A percentile compares a stretch with the other conserved stretches of the same genome.
Conservation (phyloP, 1,140 invertebrate species). For the Formica selysi region DNA sequence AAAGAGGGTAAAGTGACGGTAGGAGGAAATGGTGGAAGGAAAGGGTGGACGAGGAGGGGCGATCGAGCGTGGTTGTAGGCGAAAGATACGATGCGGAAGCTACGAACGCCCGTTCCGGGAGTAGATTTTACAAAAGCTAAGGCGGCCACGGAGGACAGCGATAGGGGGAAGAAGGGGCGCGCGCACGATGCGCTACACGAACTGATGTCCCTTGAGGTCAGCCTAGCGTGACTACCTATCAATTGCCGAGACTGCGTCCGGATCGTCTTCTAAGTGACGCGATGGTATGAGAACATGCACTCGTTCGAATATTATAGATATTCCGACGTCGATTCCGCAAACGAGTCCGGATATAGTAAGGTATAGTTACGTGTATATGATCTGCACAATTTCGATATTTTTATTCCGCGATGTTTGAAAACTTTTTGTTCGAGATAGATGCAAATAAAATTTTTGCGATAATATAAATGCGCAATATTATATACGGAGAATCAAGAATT, state of each 20-base stretch:
- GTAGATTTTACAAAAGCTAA: conserved; percentile 72
- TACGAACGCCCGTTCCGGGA: conserved; percentile 68
- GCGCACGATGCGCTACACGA: conserved; percentile 65
- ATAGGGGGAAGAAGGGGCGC: background rate
- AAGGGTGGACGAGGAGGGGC: conserved; percentile 35
- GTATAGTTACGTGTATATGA: conserved; percentile 10
- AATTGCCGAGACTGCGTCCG: conserved; percentile 77
- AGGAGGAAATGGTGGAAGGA: conserved; percentile 7
- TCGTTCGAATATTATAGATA: conserved; percentile 71
- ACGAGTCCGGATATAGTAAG: conserved; percentile 54
- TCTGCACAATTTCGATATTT: background rate
- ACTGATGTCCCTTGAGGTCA: conserved; percentile 78
- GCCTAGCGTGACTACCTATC: conserved; percentile 79
- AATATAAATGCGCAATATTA: background rate
- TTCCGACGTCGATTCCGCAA: conserved; percentile 70
- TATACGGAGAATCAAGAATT: background rate
- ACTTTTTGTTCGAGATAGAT: background rate
- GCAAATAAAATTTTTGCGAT: background rate
- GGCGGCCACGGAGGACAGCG: conserved; percentile 26
- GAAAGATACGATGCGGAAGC: conserved; percentile 75
- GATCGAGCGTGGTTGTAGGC: conserved; percentile 59
- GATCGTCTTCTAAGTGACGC: conserved; percentile 70
- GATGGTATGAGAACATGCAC: conserved; percentile 65
- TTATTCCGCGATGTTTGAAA: background rate
- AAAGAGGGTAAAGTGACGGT: conserved; percentile 41